Conservation (phyloP, 2,113 vertebrate genomes). For the Rhinoderma darwinii region DNA sequence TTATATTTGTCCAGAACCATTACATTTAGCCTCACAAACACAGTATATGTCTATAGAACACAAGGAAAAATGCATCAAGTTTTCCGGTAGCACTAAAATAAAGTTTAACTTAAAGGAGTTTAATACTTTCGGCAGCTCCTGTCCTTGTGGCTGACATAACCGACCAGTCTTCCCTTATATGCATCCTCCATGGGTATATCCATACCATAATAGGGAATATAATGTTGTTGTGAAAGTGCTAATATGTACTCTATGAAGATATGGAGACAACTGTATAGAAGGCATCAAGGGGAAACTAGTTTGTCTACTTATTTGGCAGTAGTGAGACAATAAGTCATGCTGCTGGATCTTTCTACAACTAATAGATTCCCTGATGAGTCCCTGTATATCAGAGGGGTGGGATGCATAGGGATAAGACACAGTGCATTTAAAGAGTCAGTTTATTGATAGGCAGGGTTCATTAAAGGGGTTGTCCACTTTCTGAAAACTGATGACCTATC, state of each 20-base stretch:
- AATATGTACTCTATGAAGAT: background rate
- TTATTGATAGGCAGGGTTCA: too few species aligned
- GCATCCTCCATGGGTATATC: background rate
- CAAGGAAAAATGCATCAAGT: background rate
- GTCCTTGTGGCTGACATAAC: background rate
- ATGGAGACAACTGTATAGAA: background rate
- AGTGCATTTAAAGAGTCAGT: too few species aligned
- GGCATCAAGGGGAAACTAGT: background rate
- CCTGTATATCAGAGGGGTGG: too few species aligned
- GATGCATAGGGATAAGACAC: too few species aligned
- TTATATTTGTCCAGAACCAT: constrained; percentile 49
- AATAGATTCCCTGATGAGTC: too few species aligned
- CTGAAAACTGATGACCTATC: too few species aligned
- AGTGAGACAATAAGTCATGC: too few species aligned
- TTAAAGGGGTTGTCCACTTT: too few species aligned
- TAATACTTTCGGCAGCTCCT: background rate
- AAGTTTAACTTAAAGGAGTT: background rate
- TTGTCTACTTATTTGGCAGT: constrained; percentile 2
- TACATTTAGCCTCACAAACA: constrained; percentile 37
- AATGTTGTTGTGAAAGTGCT: background rate
- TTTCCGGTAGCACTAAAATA: background rate
- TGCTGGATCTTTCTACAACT: too few species aligned
- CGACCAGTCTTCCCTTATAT: background rate
- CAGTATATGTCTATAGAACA: background rate
- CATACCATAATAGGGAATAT: background rate